Evolutionary conservation across 2,888 invertebrate genomes (phyloP), one percentile per base, ranked within the genome.

Genomic region (Camponotus fellah): DNA sequence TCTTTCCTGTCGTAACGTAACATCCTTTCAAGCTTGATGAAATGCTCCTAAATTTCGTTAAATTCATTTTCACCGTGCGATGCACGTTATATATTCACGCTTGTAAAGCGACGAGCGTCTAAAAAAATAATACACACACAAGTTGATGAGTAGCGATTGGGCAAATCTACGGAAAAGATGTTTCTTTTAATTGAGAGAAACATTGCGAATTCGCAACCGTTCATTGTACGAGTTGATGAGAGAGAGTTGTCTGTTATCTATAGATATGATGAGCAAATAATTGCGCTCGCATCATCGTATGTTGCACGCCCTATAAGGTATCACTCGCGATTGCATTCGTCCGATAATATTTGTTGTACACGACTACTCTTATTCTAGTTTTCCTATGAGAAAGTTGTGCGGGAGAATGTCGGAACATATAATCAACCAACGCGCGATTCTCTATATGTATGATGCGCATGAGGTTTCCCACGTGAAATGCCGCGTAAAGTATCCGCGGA

Each of bases 401-500:
- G 71, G 34, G 79, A 64, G 69, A 76, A 83, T 83, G 75, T 80
- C 43, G 58, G 64, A 56, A 40, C 56, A 43, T 83, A 71, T 75
- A 81, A 81, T 84, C 81, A 74, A 56, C 37, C 46, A 43, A 53
- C 72, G 79, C 66, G 65, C 46, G 71, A 53, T 69, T 84, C 74
- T 71, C 26, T 26, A 26, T 26, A 53, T 74, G 65, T 72, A 74
- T 66, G 74, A 82, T 79, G 82, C 71, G 74, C 80, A 43, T 46
- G 65, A 83, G 49, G 46, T 85, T 86, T 86, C 86, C 74, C 85
- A 77, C 74, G 81, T 53, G 74, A 53, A 53, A 81, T 86, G 83
- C 56, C 64, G 80, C 75, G n/a, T n/a, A 60, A 74, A 12, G 53
- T 64, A 62, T 65, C 66, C 46, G 49, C 68, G 76, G 32, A 56